These are phyloP conservation scores for Pachymerium ferrugineum DNA, from an alignment of 2,888 invertebrate genomes.

Conservation along the genomic window DNA sequence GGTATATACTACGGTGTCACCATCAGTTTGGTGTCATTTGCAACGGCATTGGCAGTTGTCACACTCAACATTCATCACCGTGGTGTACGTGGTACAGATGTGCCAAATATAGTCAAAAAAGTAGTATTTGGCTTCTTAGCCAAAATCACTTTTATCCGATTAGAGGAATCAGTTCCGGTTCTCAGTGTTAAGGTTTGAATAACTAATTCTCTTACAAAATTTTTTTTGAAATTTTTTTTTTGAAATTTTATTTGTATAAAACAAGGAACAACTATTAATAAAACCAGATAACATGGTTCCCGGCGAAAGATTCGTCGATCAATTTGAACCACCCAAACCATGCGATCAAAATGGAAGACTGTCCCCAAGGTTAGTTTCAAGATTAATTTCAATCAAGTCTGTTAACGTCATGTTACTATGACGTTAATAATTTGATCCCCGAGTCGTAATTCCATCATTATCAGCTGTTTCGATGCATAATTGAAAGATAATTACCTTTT, in stretches of 20 bases:
- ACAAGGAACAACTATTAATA: not conserved
- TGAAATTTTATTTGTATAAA: not conserved
- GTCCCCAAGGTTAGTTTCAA: constrained; percentile 33
- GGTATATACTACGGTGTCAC: constrained; percentile 57
- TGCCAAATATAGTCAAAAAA: constrained; percentile 47
- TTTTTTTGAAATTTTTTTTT: not conserved
- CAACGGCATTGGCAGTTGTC: constrained; percentile 49
- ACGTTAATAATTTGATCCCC: not conserved
- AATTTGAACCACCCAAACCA: not conserved
- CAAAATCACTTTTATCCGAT: constrained; percentile 42
- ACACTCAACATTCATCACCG: constrained; percentile 52
- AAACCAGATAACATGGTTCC: constrained; percentile 10
- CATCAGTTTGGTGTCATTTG: constrained; percentile 49
- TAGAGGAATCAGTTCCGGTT: constrained; percentile 37
- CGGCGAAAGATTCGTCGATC: constrained; percentile 8
- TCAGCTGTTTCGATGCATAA: not conserved
- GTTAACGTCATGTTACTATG: not conserved
- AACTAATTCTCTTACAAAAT: not conserved
- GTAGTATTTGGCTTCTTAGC: constrained; percentile 50
- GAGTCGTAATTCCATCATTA: not conserved
- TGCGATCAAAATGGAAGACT: constrained; percentile 35
- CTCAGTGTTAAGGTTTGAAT: not conserved
- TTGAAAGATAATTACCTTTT: not conserved
- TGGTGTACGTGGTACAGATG: constrained; percentile 49
- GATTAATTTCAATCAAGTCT: no score